A percentile compares a stretch with the other conserved stretches of the same genome.
Evolutionary conservation across 2,113 vertebrate genomes (phyloP).

Genomic region (Sebastes fasciatus): DNA sequence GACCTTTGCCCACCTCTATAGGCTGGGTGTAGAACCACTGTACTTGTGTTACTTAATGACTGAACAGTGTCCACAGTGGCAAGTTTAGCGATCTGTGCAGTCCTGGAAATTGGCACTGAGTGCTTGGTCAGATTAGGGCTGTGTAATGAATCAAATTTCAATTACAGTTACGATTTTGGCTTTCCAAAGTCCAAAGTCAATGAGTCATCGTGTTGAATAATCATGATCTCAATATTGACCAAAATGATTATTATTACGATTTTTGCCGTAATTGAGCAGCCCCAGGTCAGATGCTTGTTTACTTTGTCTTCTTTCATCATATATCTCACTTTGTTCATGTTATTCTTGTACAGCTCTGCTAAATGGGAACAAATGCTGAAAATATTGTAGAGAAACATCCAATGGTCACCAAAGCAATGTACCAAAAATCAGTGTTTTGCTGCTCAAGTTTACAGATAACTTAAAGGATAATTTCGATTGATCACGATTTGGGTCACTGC

Average conservation of each 20-base stretch:
- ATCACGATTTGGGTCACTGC: background rate
- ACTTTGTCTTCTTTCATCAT: background rate
- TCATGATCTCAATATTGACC: too few relatives aligned
- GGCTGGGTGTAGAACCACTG: slow-evolving; percentile 1
- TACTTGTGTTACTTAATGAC: background rate
- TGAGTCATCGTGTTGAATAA: too few relatives aligned
- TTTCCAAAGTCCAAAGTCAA: too few relatives aligned
- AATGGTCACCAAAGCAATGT: too few relatives aligned
- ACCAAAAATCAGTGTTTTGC: background rate
- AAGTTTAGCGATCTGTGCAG: background rate
- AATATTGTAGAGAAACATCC: background rate
- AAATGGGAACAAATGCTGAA: background rate
- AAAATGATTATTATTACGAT: too few relatives aligned
- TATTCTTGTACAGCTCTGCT: background rate
- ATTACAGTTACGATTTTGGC: too few relatives aligned
- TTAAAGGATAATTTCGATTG: background rate
- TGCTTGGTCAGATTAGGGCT: background rate
- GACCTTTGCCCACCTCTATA: background rate
- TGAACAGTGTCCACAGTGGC: background rate
- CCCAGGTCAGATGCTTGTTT: background rate
- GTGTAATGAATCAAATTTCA: too few relatives aligned
- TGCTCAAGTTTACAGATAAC: background rate
- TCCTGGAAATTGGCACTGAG: background rate
- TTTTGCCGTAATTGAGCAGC: too few relatives aligned
- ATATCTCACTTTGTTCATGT: background rate